Evolutionary conservation across 2,797 vertebrate species (phyloP), one percentile per base, ranked within the genome.

Genomic region (Onychomys arenicola): DNA sequence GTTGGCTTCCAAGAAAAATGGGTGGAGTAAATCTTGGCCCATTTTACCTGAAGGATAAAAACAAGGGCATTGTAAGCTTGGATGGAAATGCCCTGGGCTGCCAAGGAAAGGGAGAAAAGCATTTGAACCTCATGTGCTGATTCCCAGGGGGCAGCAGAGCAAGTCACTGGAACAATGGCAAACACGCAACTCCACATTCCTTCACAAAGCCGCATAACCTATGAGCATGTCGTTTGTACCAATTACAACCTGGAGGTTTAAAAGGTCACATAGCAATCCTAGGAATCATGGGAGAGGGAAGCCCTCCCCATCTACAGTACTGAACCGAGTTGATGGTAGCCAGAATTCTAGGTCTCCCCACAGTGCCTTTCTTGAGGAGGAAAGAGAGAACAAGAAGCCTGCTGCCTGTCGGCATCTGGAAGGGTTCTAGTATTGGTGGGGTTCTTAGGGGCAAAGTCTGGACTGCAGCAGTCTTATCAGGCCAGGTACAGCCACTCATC

Each of bases 1-100:
- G 90, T 19, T 97, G 93, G 86, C 82, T 77, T 96, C 63, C 14
- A 81, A 76, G 59, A 52, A 80, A 63, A 75, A 71, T 93, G 92
- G 97, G 97, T 59, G 93, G 96, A 89, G 87, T 90, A 61, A 94
- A n/a, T 84, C 21, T 40, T 37, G 40, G 34, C 73, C 55, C 2
- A 29, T 69, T 52, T 37, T 34, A 65, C 32, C 29, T 84, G 40
- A 65, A 46, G 82, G 25, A 91, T 57, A 89, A 81, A 94, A 94
- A 57, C 40, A 85, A 91, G 55, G 27, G 14, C 46, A 32, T 25
- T 52, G 19, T 40, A 59, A 84, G 13, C 88, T 91, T 32, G 63
- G 65, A 49, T 81, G 19, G 32, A 76, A 96, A 73, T 76, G 27
- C 17, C 43, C n/a, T 14, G 16, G 55, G 25, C 37, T 86, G 32